Percentiles rank a stretch among this genome's conserved stretches.
phyloP scores from a whole-genome alignment of 2,888 invertebrate species.

The Yponomeuta evonymella region DNA sequence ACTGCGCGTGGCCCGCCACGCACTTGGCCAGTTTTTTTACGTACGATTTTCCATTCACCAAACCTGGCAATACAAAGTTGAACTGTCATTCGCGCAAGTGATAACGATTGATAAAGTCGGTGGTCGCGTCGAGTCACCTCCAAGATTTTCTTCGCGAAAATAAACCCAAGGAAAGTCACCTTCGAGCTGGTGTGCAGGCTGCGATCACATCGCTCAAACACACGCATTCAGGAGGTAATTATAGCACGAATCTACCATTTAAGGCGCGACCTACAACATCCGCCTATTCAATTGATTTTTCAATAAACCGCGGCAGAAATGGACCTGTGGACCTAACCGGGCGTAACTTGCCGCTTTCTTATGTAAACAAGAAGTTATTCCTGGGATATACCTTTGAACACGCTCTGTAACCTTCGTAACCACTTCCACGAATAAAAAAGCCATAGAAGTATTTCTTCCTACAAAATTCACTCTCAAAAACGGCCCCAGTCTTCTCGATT shows the following conservation, averaged over 20 bases:
- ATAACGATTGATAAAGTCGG: slow-evolving; percentile 15
- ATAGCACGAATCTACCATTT: neutral
- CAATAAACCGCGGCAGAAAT: slow-evolving; percentile 45
- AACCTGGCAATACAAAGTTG: neutral
- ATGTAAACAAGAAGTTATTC: neutral
- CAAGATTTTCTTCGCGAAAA: neutral
- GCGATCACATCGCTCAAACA: neutral
- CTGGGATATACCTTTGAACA: neutral
- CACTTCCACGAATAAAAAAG: too few species aligned
- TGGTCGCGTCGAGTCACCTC: neutral
- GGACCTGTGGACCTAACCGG: slow-evolving; percentile 27
- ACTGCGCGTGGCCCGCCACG: too few species aligned
- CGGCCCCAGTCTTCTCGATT: too few species aligned
- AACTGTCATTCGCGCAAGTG: neutral
- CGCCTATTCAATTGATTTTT: slow-evolving; percentile 53
- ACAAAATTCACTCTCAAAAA: too few species aligned
- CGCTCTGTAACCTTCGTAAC: neutral
- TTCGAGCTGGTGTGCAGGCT: neutral
- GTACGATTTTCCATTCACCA: neutral
- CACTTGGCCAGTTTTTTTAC: too few species aligned
- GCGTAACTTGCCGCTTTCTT: neutral
- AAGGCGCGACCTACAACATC: slow-evolving; percentile 20
- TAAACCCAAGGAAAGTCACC: slow-evolving; percentile 10
- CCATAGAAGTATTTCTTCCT: too few species aligned
- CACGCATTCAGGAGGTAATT: slow-evolving; percentile 5